Percentiles rank a stretch among this genome's conserved stretches.
Conservation (phyloP, 2,888 invertebrate species). For the Harpalus rufipes region DNA sequence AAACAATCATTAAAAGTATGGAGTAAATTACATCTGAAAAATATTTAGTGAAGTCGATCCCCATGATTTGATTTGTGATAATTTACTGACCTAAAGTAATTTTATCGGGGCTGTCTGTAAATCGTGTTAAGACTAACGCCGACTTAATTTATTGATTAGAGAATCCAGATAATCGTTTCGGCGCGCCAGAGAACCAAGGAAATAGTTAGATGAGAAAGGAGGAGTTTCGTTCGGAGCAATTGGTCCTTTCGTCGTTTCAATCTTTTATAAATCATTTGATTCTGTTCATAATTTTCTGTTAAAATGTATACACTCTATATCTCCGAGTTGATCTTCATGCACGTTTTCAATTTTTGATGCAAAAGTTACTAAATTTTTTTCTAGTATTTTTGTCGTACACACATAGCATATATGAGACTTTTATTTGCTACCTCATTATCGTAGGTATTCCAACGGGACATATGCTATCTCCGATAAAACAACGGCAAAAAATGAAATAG, state of each 20-base stretch:
- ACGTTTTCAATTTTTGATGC: no score
- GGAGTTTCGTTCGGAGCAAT: not conserved
- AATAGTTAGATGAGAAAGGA: not conserved
- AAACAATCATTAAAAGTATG: not conserved
- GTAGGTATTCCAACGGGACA: no score
- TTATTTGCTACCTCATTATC: no score
- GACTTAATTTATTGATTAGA: slow-evolving; percentile 57
- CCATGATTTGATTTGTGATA: slow-evolving; percentile 50
- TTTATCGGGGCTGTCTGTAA: slow-evolving; percentile 45
- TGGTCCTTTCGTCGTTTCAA: not conserved
- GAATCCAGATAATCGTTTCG: slow-evolving; percentile 49
- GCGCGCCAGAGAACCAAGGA: slow-evolving; percentile 19
- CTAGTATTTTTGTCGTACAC: no score
- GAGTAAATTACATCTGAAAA: slow-evolving; percentile 20
- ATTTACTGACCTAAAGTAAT: slow-evolving; percentile 35
- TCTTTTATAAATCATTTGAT: not conserved
- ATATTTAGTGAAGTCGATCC: slow-evolving; percentile 22
- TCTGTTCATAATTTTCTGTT: no score
- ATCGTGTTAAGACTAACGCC: slow-evolving; percentile 54
- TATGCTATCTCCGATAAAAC: no score
- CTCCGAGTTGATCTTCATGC: no score
- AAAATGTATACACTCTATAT: no score
- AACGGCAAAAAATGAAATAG: no score
- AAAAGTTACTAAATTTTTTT: no score
- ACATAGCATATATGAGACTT: no score